Evolutionary conservation across 2,888 invertebrate species (phyloP), one percentile per base, ranked within the genome.

Genomic region (Polymixis lichenea): DNA sequence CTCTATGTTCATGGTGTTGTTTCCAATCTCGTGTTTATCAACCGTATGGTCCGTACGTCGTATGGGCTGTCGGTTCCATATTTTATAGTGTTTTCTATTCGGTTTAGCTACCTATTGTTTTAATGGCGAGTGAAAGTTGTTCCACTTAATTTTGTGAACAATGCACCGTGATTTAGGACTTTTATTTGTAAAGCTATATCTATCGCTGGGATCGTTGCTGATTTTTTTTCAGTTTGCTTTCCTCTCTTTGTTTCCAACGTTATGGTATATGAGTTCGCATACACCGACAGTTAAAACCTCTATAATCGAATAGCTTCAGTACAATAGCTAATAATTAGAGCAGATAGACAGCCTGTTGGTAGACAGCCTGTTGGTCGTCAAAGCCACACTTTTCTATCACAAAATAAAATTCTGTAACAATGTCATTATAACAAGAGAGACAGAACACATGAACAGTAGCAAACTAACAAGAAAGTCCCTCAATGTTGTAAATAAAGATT

Each of bases 61-160:
- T 71, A 56, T 72, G 60, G 58, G 22, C 56, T 25, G 70, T 75
- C 71, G 61, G 65, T 72, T 43, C 55, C 53, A 56, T 71, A 72
- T 61, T 70, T 65, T 71, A 82, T 75, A 75, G 78, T 78, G 75
- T 69, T 84, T 72, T 79, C 79, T 72, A 84, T 77, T 83, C 73
- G 77, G 69, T 87, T 82, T 80, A 86, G 86, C 82, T 82, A 73
- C 55, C 68, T 61, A 88, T 88, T 85, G 88, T 87, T 85, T 79
- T 75, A 77, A 77, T 85, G 77, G 70, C 69, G 32, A 84, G 86
- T 73, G 86, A 87, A 86, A 87, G 87, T 86, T 75, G 86, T 84
- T 80, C 84, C 72, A 84, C 53, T 86, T 85, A 60, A 70, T 80
- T 82, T 80, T 65, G 79, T 84, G 75, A 86, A 87, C 87, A 87